Percentiles rank a stretch among this genome's conserved stretches.
phyloP scores from a whole-genome alignment of 2,888 invertebrate species.

The Sinodicranocentrus sp. region DNA sequence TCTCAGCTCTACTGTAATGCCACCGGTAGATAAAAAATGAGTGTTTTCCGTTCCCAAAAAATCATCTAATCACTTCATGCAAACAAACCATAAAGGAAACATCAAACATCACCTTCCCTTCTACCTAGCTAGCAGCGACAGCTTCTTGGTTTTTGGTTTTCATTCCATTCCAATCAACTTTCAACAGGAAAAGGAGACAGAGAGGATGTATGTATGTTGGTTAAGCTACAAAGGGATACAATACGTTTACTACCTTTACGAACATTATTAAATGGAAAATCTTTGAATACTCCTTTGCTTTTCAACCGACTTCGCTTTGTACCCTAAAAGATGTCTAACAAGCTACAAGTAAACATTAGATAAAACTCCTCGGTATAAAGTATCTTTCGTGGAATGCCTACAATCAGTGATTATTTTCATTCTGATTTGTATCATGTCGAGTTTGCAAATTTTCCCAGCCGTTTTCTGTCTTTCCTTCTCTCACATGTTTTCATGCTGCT shows the following conservation, averaged over 20 bases:
- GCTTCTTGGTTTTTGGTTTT: neutral
- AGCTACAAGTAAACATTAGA: no score
- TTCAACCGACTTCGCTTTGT: no score
- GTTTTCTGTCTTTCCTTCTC: neutral
- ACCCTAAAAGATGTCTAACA: no score
- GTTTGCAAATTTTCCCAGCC: slow-evolving; percentile 36
- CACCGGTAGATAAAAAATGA: slow-evolving; percentile 19
- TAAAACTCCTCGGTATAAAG: no score
- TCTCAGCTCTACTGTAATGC: neutral
- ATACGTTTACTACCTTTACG: no score
- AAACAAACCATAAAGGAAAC: slow-evolving; percentile 20
- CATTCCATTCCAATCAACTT: neutral
- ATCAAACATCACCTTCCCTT: neutral
- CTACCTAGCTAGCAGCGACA: no score
- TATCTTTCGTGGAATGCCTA: no score
- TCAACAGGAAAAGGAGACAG: neutral
- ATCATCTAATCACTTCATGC: slow-evolving; percentile 17
- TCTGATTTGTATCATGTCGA: slow-evolving; percentile 4
- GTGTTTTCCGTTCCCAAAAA: slow-evolving; percentile 47
- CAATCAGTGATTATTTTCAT: neutral
- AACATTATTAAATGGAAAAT: no score
- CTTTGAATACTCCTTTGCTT: no score
- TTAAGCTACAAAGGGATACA: no score
- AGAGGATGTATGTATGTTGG: no score
- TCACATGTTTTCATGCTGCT: neutral